Base-by-base conservation (phyloP, 2,113 vertebrate genomes). In the Tenebrosternarchus preto region DNA sequence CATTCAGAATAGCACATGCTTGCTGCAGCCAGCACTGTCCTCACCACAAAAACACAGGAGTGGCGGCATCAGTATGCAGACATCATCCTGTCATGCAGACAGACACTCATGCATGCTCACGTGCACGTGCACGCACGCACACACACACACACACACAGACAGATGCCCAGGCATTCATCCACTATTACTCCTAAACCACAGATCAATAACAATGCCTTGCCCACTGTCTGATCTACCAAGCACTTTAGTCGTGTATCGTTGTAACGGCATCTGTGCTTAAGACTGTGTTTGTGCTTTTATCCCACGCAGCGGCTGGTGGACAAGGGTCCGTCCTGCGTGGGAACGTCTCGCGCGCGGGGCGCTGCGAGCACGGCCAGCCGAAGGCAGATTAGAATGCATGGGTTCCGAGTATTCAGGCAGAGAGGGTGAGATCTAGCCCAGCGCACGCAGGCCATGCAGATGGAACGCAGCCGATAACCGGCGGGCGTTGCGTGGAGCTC, bases 1-100 rank as follows among this genome's bases (percentile, higher is more conserved):
- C 77, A 77, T 86, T 86, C 75, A 81, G 80, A 87, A 83, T 80
- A 82, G 75, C 56, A 80, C 80, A 70, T 75, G 63, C 66, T 64
- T 46, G 19, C 68, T 76, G 33, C 56, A 71, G 66, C 57, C 63
- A 31, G 43, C 46, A 73, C 63, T 75, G 68, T 81, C 82, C 82
- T 73, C 76, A 4, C 19, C 78, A 76, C 50, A 25, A 63, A 69
- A 63, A 36, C 71, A 71, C 68, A 82, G 77, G 24, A 78, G 83
- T 77, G 36, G 75, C 69, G 75, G 66, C 75, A 84, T 76, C 50
- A 80, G 80, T 80, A 61, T 78, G 59, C 70, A 43, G 56, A 76
- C 63, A 78, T 72, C 64, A 73, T 73, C 43, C 29, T 43, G 55
- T n/a, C 27, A 68, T 25, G 33, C 46, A 73, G 60, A 50, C 76